phyloP scores from a whole-genome alignment of 2,113 vertebrate genomes.

The Orycteropus afer region DNA sequence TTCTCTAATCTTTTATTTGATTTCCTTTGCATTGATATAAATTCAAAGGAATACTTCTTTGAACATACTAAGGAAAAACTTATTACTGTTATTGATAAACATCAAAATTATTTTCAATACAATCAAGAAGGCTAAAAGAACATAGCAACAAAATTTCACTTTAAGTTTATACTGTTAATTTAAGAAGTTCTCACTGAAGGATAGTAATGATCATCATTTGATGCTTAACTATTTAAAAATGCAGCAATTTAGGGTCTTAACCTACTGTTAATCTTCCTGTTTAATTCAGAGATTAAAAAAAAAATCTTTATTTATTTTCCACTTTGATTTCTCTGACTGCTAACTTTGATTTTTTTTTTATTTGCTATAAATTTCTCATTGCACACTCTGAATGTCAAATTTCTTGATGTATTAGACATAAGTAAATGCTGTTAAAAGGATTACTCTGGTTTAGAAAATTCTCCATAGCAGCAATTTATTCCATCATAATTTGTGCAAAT shows the following conservation, averaged over 20 bases:
- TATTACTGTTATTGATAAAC: slow-evolving; percentile 75
- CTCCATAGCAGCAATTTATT: background rate
- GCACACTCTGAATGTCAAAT: background rate
- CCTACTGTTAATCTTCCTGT: background rate
- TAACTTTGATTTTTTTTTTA: slow-evolving; percentile 27
- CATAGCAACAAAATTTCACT: slow-evolving; percentile 35
- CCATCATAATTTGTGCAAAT: background rate
- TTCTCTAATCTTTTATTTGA: slow-evolving; percentile 71
- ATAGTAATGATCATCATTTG: background rate
- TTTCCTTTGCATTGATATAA: slow-evolving; percentile 70
- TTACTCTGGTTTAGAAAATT: background rate
- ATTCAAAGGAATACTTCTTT: slow-evolving; percentile 62
- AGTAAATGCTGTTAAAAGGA: slow-evolving; percentile 14
- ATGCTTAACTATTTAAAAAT: background rate
- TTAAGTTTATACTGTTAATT: slow-evolving; percentile 49
- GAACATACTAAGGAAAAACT: slow-evolving; percentile 67
- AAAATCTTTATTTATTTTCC: background rate
- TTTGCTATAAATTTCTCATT: background rate
- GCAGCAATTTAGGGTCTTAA: background rate
- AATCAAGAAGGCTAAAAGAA: background rate
- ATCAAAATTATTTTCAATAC: slow-evolving; percentile 48
- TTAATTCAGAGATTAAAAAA: background rate
- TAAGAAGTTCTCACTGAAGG: slow-evolving; percentile 58
- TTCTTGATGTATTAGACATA: background rate
- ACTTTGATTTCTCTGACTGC: background rate